Evolutionary conservation across 2,797 vertebrate species (phyloP), one percentile per base, ranked within the genome.

Genomic region (Coilia nasus): DNA sequence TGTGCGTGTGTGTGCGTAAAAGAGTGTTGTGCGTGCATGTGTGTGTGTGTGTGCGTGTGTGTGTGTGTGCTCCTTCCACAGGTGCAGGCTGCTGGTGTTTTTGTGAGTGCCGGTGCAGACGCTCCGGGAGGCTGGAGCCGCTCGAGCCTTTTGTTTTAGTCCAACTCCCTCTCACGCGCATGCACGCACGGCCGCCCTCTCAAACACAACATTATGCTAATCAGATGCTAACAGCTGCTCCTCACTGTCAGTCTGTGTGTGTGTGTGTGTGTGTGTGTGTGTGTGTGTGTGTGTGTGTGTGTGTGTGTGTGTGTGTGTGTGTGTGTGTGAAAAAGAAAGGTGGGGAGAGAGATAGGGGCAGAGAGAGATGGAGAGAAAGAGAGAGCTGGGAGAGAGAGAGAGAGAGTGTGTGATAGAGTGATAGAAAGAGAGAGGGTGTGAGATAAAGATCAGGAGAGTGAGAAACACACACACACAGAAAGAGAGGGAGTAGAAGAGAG

Each of bases 171-270:
- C 60, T 23, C n/a, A 23, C 60, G 15, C 64, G 31, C 46, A 47
- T 10, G 10, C 46, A 47, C 46, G n/a, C 59, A 35, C 67, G 35
- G 28, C 71, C 21, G 31, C 71, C 71, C 31, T 21, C 31, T 78
- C 35, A 31, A 78, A 78, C 71, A 78, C 35, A 78, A 44, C 71
- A 78, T 78, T 78, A 78, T 78, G 71, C 71, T 78, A 78, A 78
- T 78, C 17, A 41, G 19, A 6, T 44, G 31, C 71, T 31, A 78
- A 78, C 71, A 78, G 71, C 71, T 78, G 71, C 71, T 78, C 71
- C 31, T 44, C 71, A 78, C 35, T 44, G 15, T 31, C 67, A 75
- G 25, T 59, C 11, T 71, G 25, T 71, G 64, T 71, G 23, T 67
- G 9, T 67, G 62, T 67, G 5, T 12, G 21, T 67, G 64, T 67